Percentiles rank a stretch among this genome's conserved stretches.
Evolutionary conservation across 2,113 vertebrate species (phyloP).

Genomic region (Anser cygnoides): DNA sequence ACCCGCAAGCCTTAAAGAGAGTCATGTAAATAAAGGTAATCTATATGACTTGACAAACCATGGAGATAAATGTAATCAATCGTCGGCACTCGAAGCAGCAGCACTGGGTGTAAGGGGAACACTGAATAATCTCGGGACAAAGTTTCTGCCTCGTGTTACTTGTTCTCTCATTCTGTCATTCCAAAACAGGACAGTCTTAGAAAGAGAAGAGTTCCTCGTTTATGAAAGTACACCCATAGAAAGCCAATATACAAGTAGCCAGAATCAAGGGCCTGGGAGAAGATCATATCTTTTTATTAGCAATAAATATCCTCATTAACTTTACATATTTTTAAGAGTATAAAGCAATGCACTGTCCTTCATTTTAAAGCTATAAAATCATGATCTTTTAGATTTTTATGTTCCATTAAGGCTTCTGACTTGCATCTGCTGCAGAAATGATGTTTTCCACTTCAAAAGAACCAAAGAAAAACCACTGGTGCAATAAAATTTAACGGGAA

Average conservation of each 20-base stretch:
- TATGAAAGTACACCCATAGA: neutral
- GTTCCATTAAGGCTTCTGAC: constrained; percentile 20
- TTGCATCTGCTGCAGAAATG: constrained; percentile 26
- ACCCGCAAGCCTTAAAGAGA: neutral
- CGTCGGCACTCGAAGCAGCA: neutral
- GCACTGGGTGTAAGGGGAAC: neutral
- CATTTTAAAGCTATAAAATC: constrained; percentile 10
- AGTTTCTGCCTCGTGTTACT: neutral
- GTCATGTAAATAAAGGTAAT: neutral
- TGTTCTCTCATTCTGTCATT: neutral
- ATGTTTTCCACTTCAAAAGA: constrained; percentile 60
- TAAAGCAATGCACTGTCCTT: neutral
- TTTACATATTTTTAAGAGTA: constrained; percentile 31
- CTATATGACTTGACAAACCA: neutral
- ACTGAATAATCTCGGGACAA: neutral
- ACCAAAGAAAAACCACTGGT: neutral
- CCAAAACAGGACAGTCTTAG: neutral
- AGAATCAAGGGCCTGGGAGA: constrained; percentile 11
- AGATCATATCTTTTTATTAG: neutral
- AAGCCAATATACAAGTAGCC: neutral
- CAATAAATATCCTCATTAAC: neutral
- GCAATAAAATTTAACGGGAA: constrained; percentile 39
- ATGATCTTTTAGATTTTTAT: constrained; percentile 38
- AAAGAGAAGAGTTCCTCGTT: neutral
- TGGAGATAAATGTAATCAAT: neutral